A percentile compares a stretch with the other conserved stretches of the same genome.
phyloP scores from a whole-genome alignment of 1,140 invertebrate genomes.

The Doryteuthis pealeii region DNA sequence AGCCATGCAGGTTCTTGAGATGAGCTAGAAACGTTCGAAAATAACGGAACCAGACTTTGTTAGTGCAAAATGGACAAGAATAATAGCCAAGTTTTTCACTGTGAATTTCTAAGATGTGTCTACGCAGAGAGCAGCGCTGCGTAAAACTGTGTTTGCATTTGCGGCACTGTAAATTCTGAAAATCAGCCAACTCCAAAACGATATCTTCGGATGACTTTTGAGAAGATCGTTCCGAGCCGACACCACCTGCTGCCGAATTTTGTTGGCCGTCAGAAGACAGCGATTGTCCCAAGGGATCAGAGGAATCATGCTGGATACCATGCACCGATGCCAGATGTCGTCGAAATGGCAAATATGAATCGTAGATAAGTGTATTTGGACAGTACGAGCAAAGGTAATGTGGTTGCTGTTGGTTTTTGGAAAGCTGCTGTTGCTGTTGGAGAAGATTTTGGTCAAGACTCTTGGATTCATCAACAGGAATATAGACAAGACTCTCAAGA shows the following conservation, averaged over 20 bases:
- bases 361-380: conserved; percentile 1
- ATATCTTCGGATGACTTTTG: background rate
- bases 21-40: background rate
- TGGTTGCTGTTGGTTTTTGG: too few species aligned
- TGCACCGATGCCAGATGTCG: background rate
- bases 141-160: background rate
- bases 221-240: background rate
- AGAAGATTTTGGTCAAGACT: background rate
- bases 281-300: background rate
- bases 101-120: conserved; percentile 10
- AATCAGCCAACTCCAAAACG: conserved; percentile 2
- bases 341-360: background rate
- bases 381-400: background rate
- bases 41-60: conserved; percentile 9
- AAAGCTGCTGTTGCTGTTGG: background rate
- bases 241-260: too few species aligned
- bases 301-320: background rate
- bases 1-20: conserved; percentile 1
- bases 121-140: background rate
- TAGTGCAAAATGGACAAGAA: conserved; percentile 3
- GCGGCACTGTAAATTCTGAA: background rate
- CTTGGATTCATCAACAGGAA: background rate
- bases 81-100: conserved; percentile 8
- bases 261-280: background rate
- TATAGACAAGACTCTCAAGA: background rate